Conservation (phyloP, 1,140 invertebrate species). For the Matsumurasca onukii region DNA sequence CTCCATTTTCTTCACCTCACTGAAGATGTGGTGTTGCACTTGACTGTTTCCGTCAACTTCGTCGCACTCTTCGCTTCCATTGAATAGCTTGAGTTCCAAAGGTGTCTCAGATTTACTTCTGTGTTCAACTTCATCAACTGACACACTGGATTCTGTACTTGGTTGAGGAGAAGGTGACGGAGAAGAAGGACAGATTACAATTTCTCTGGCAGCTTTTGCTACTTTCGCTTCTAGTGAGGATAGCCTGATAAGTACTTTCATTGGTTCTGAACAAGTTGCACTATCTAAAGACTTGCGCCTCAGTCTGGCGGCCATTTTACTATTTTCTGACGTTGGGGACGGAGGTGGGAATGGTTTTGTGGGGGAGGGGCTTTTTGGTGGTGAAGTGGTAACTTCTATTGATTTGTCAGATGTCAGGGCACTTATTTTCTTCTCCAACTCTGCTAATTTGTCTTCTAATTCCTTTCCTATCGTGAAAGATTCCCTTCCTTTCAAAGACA, state of each 20-base stretch:
- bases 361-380: constrained; percentile 46
- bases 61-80: constrained; percentile 32
- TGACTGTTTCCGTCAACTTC: constrained; percentile 33
- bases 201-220: constrained; percentile 51
- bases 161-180: constrained; percentile 21
- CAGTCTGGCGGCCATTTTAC: constrained; percentile 47
- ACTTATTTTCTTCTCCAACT: constrained; percentile 75
- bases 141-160: constrained; percentile 1
- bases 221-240: constrained; percentile 74
- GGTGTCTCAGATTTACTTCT: background rate
- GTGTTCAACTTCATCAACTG: constrained; percentile 5
- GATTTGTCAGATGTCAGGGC: constrained; percentile 52
- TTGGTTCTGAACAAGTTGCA: constrained; percentile 70
- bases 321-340: constrained; percentile 49
- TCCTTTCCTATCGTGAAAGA: constrained; percentile 77
- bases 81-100: constrained; percentile 34
- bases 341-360: constrained; percentile 53
- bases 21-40: constrained; percentile 27
- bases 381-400: constrained; percentile 43
- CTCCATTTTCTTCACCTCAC: constrained; percentile 40
- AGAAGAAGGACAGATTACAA: constrained; percentile 29
- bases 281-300: constrained; percentile 74
- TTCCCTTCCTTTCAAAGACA: constrained; percentile 77
- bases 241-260: constrained; percentile 72
- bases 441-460: constrained; percentile 76